Percentiles rank a stretch among this genome's conserved stretches.
Conservation (phyloP, 2,113 vertebrate genomes). For the Ameiurus melas region DNA sequence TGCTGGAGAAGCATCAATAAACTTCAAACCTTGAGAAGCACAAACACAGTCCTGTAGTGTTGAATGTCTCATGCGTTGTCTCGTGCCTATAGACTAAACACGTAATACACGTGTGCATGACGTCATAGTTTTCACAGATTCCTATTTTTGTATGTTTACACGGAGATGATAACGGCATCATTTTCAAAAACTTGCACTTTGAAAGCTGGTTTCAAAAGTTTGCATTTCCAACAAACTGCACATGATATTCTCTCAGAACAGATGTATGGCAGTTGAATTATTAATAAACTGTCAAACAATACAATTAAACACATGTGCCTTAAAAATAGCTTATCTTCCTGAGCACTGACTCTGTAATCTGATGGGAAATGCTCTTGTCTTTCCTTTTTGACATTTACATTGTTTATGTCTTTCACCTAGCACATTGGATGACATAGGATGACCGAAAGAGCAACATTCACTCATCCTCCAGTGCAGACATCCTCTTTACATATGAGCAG, state of each 20-base stretch:
- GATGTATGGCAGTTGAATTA: neutral
- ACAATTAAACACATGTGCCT: neutral
- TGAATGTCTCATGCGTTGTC: no score
- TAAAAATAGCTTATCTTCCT: neutral
- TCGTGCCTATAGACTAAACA: no score
- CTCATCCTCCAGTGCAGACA: conserved; percentile 51
- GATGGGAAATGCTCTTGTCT: neutral
- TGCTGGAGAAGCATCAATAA: no score
- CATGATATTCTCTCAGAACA: neutral
- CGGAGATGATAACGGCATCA: no score
- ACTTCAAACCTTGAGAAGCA: no score
- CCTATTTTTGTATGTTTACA: no score
- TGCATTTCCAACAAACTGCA: neutral
- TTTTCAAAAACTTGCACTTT: no score
- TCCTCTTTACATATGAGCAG: conserved; percentile 54
- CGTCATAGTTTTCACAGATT: no score
- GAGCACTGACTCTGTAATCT: neutral
- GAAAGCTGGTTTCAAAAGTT: no score
- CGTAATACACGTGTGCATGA: no score
- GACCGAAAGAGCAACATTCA: neutral
- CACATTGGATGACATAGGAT: neutral
- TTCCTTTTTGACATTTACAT: neutral
- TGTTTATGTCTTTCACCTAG: neutral
- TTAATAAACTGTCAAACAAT: neutral
- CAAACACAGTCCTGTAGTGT: no score